Evolutionary conservation across 2,888 invertebrate species (phyloP), one percentile per base, ranked within the genome.

Genomic region (Fabriciana adippe): DNA sequence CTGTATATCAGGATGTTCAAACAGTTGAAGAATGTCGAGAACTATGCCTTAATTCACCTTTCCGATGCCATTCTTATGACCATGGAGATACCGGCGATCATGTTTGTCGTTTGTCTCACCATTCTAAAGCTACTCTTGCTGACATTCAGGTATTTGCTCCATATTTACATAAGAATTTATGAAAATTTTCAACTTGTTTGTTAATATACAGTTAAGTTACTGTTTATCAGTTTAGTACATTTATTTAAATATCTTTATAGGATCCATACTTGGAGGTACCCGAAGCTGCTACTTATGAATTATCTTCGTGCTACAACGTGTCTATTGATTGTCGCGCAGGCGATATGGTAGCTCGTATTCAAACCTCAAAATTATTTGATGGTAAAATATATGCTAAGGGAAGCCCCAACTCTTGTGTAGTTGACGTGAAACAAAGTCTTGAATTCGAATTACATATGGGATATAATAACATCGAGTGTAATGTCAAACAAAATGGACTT

Each of bases 331-430:
- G 98, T 83, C 95, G 97, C 66, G 95, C 97, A 41, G 97, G 97
- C 64, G 97, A 98, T 86, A 98, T 98, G 98, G 95, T 98, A 69
- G 97, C 98, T 50, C 95, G 96, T 75, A 97, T 98, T 81, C 97
- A 97, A 88, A 98, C 98, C 66, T 97, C 97, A 74, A 97, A 97
- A 88, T 92, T 98, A 69, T 98, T 98, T 93, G 97, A 97, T 85
- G 98, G 98, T 74, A 98, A 98, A 91, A 97, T 98, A 75, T 98
- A 98, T 90, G 98, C 97, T 71, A 98, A 98, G 87, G 97, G 97
- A 71, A 97, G 97, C 76, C 98, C 98, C 64, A 97, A 97, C 88
- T 97, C 97, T 35, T 98, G 98, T 86, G 96, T 98, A 53, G 95
- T 96, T 74, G 97, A 98, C 84, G 96, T 98, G 65, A 95, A 96